Percentiles rank a stretch among this genome's conserved stretches.
Conservation (phyloP, 2,113 vertebrate species). For the Mus spicilegus region DNA sequence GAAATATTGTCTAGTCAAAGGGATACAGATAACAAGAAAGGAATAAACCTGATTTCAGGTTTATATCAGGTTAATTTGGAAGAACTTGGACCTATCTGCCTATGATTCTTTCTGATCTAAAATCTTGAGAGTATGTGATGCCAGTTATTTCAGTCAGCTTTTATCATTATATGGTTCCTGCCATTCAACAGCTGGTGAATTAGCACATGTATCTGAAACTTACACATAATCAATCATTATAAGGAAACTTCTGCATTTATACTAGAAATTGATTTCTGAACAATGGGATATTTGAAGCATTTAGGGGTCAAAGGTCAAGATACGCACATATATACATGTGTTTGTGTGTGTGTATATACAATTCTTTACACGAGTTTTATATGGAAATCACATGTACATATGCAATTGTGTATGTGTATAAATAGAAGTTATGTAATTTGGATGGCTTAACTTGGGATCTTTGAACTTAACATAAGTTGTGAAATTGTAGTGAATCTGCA, state of each 20-base stretch:
- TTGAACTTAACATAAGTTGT: background rate
- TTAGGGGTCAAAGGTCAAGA: background rate
- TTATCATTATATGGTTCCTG: background rate
- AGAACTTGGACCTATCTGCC: background rate
- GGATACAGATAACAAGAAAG: background rate
- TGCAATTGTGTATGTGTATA: background rate
- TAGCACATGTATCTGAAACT: background rate
- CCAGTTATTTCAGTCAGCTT: background rate
- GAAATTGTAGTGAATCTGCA: too few species aligned
- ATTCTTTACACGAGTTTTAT: too few species aligned
- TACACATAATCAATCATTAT: background rate
- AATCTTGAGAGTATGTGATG: background rate
- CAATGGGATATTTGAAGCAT: background rate
- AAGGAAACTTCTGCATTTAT: background rate
- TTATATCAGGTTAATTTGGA: background rate
- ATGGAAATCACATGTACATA: background rate
- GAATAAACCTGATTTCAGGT: too few species aligned
- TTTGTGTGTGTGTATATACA: background rate
- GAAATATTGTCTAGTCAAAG: background rate
- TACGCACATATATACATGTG: too few species aligned
- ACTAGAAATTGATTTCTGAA: background rate
- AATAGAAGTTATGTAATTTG: background rate
- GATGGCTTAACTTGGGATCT: background rate
- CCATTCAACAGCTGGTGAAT: background rate
- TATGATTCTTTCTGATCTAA: background rate